Evolutionary conservation across 2,113 vertebrate species (phyloP).

Genomic region (Pongo abelii): DNA sequence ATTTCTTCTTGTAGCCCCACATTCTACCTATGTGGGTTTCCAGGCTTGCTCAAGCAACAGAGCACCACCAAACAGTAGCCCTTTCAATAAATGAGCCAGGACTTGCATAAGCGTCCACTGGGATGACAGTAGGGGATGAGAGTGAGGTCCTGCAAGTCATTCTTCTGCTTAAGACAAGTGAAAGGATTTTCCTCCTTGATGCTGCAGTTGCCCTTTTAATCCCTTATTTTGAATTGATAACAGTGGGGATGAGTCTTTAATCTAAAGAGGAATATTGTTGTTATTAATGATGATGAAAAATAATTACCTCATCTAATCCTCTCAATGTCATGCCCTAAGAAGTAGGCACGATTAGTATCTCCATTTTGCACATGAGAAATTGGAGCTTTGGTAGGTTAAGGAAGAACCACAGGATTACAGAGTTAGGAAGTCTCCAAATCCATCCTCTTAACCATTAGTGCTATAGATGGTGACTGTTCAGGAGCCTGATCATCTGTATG

Average conservation of each 20-base stretch:
- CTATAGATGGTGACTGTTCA: fast-evolving
- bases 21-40: not conserved
- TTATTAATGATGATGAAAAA: not conserved
- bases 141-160: not conserved
- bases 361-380: not conserved
- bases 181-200: not conserved
- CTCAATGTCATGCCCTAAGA: not conserved
- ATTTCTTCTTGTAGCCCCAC: not conserved
- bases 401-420: not conserved
- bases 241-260: not conserved
- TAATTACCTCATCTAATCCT: not conserved
- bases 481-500: not conserved
- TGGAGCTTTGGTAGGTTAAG: not conserved
- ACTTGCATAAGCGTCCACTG: not conserved
- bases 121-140: not conserved
- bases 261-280: not conserved
- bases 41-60: not conserved
- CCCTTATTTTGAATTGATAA: not conserved
- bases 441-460: not conserved
- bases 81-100: not conserved
- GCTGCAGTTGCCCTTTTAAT: not conserved
- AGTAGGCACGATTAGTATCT: not conserved
- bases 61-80: not conserved
- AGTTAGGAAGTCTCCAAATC: not conserved
- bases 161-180: not conserved